phyloP scores from a whole-genome alignment of 2,888 invertebrate genomes.

The Aricia artaxerxes region DNA sequence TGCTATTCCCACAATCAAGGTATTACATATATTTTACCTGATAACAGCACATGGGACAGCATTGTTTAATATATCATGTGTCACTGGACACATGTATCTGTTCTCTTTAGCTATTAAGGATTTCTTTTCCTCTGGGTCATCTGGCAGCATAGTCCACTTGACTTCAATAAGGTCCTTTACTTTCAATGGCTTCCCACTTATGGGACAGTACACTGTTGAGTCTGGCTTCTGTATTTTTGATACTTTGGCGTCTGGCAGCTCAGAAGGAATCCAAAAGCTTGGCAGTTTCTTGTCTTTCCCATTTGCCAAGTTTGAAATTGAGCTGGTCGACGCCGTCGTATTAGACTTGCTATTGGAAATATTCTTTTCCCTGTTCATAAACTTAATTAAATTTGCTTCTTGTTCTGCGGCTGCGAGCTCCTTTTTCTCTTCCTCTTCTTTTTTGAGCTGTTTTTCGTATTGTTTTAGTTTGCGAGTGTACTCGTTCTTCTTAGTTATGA shows the following conservation, averaged over 20 bases:
- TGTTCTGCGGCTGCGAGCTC: conserved; percentile 87
- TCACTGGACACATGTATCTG: conserved; percentile 98
- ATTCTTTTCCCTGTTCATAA: conserved; percentile 90
- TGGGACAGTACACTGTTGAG: conserved; percentile 66
- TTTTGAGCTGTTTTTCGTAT: conserved; percentile 92
- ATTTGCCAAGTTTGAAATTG: conserved; percentile 89
- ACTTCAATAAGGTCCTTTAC: conserved; percentile 95
- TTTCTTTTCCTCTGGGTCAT: conserved; percentile 92
- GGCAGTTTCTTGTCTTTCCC: conserved; percentile 91
- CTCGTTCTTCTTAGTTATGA: conserved; percentile 96
- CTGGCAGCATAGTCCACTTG: conserved; percentile 94
- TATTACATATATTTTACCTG: conserved; percentile 56
- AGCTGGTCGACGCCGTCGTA: conserved; percentile 58
- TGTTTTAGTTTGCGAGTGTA: conserved; percentile 93
- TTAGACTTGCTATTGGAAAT: conserved; percentile 77
- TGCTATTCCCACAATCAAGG: too few relatives aligned
- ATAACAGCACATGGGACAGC: conserved; percentile 96
- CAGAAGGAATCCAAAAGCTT: conserved; percentile 98
- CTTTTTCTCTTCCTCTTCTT: conserved; percentile 85
- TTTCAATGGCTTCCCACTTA: conserved; percentile 87
- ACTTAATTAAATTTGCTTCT: conserved; percentile 87
- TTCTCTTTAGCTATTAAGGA: conserved; percentile 93
- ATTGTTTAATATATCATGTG: conserved; percentile 96
- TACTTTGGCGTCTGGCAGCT: conserved; percentile 91
- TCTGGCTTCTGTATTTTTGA: conserved; percentile 77